Base-by-base conservation (phyloP, 2,797 vertebrate genomes). In the Coracias cyanogaster region DNA sequence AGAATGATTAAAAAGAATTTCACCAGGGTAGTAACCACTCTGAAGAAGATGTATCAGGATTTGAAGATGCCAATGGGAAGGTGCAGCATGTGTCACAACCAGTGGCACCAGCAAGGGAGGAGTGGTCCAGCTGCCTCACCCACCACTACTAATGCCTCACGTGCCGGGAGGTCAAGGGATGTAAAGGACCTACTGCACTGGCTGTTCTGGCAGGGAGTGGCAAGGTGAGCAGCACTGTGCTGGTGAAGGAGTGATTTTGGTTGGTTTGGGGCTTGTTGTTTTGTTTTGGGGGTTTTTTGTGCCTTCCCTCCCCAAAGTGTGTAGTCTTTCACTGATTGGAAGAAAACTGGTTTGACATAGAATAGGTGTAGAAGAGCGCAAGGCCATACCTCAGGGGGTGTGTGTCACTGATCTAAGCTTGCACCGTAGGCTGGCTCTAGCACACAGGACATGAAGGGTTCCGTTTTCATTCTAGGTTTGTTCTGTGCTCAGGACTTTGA, bases 111-210 rank as follows among this genome's bases (percentile, higher is more conserved):
- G 46, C 28, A 39, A 20, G 45, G 48, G 10, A 46, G 18, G 15
- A 83, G 17, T 0, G 11, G 10, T 6, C 31, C 92, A 31, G 74
- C 39, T 11, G 20, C 61, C 24, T 14, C 12, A 4, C 3, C n/a
- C 31, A 7, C 82, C 21, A 48, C 49, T 57, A 29, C 58, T 28
- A 29, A 19, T 8, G 58, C 26, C 35, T 41, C 52, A 7, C 6
- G 1, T 3, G 12, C 29, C 54, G 8, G 33, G 18, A 52, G 21
- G 10, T 7, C 19, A 10, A 37, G 66, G 35, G 19, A 7, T 8
- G 16, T 3, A 10, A 25, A 37, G 55, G 49, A 52, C 0, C 0
- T 0, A 3, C 24, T 29, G 52, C 37, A 22, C 33, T 5, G 31
- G 25, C 28, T 35, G 3, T 41, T 55, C 15, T 1, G 3, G 29